Percentiles rank a stretch among this genome's conserved stretches.
phyloP scores from a whole-genome alignment of 1,140 invertebrate species.

The Dendroctonus valens region DNA sequence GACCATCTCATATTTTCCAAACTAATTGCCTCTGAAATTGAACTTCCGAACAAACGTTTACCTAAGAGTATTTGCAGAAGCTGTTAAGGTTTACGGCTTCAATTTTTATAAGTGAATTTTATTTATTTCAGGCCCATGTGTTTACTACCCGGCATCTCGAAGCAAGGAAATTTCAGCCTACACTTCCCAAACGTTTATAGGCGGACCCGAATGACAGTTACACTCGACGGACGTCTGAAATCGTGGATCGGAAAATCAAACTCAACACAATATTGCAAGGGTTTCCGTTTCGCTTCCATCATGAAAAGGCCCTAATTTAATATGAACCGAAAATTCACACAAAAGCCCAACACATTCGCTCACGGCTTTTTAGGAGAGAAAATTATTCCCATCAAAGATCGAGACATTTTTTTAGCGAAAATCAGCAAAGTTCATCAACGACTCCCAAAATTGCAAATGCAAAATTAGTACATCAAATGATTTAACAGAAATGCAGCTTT shows the following conservation, averaged over 20 bases:
- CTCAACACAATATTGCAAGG: neutral
- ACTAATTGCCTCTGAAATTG: too few relatives aligned
- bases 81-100: too few relatives aligned
- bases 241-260: conserved; percentile 4
- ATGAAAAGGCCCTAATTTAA: neutral
- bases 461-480: too few relatives aligned
- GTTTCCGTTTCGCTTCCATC: neutral
- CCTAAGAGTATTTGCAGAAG: too few relatives aligned
- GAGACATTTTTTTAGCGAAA: neutral
- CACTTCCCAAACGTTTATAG: conserved; percentile 44
- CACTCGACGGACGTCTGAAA: conserved; percentile 30
- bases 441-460: neutral
- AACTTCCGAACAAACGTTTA: too few relatives aligned
- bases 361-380: too few relatives aligned
- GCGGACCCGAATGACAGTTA: conserved; percentile 37
- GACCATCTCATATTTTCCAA: too few relatives aligned
- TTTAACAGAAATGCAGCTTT: too few relatives aligned
- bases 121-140: conserved; percentile 55
- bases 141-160: conserved; percentile 63
- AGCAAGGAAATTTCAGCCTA: conserved; percentile 45
- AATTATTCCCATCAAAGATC: neutral
- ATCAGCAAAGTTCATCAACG: neutral
- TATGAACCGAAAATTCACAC: neutral
- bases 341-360: neutral
- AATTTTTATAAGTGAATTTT: neutral